Evolutionary conservation across 2,797 vertebrate species (phyloP), one percentile per base, ranked within the genome.

Genomic region (Lemur catta): DNA sequence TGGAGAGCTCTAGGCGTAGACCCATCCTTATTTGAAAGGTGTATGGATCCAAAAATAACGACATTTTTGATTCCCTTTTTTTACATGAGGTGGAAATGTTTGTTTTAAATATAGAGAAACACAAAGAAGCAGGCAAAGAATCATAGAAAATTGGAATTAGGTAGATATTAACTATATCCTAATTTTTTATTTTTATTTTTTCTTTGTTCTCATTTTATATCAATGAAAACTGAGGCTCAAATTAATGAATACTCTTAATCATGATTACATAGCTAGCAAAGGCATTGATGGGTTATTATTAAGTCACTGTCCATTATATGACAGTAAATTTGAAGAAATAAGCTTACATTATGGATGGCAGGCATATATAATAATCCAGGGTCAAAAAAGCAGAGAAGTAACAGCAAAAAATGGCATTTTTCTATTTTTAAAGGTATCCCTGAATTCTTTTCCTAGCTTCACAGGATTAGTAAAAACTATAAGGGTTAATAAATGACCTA

Each of bases 121-220:
- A 84, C 22, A 93, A 87, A 84, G 43, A 71, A 59, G 18, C 3
- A 84, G 43, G 35, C 14, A 82, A 86, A 94, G 10, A 57, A 94
- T n/a, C 33, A 28, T 4, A 65, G 18, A 65, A 87, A 65, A 38
- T 2, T 84, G n/a, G 38, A 95, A 13, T 2, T 88, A 22, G 22
- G 11, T 81, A 6, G 7, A 55, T 59, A 75, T 61, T 85, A 81
- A 81, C 11, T 26, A 74, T 30, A 41, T 61, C 17, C 4, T 94
- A 30, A 52, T 59, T 85, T 76, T 92, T 79, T 91, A 24, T 18
- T 43, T 35, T 87, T 28, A 74, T 50, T 86, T 84, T 72, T 71
- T 89, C 79, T 81, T 55, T 81, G 72, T 61, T 92, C 11, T 93
- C 65, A 86, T 92, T 92, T 85, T 69, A 81, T 57, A 57, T 41